Conservation (phyloP, 2,113 vertebrate genomes). For the Mustela lutreola region DNA sequence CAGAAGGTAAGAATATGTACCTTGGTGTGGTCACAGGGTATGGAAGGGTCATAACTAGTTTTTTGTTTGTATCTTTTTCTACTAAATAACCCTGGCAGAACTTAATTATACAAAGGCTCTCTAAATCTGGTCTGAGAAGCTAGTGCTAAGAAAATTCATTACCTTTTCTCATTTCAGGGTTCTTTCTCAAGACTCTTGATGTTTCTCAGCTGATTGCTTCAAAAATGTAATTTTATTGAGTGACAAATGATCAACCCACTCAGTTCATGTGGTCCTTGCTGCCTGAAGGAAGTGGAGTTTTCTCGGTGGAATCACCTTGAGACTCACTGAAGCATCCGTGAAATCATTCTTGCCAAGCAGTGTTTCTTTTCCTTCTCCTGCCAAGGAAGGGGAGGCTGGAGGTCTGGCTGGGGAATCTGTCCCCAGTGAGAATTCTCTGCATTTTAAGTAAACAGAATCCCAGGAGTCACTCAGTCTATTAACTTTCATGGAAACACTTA, state of each 20-base stretch:
- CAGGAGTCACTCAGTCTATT: slow-evolving; percentile 4
- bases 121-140: not conserved
- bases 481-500: slow-evolving; percentile 31
- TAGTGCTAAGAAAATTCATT: not conserved
- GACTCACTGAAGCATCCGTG: slow-evolving; percentile 66
- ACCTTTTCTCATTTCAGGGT: not conserved
- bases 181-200: slow-evolving; percentile 43
- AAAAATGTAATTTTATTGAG: slow-evolving; percentile 49
- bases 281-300: slow-evolving; percentile 43
- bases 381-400: not conserved
- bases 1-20: not conserved
- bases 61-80: not conserved
- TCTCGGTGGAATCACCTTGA: slow-evolving; percentile 65
- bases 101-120: not conserved
- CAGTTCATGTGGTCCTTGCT: not conserved
- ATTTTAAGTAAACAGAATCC: slow-evolving; percentile 50
- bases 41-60: not conserved
- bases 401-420: not conserved
- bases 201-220: slow-evolving; percentile 64
- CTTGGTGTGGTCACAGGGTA: not conserved
- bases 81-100: not conserved
- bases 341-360: slow-evolving; percentile 62
- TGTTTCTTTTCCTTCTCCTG: slow-evolving; percentile 44
- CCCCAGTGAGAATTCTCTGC: slow-evolving; percentile 19
- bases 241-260: not conserved